Evolutionary conservation across 2,113 vertebrate species (phyloP).

Genomic region (Hemibagrus wyckioides): DNA sequence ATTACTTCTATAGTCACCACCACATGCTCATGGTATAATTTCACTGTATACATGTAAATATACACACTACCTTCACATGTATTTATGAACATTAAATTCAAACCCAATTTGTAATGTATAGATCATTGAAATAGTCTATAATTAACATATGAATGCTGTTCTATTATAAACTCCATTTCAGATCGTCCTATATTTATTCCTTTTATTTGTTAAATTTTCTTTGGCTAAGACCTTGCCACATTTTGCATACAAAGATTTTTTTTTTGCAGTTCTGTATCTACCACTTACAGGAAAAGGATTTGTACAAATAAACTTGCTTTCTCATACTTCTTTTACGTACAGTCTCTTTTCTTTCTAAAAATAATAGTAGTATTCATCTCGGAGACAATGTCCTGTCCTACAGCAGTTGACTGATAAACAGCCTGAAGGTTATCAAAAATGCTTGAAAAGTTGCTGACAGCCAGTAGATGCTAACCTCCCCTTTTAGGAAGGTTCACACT

Average conservation of each 20-base stretch:
- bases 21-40: background rate
- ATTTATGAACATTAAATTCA: slow-evolving; percentile 7
- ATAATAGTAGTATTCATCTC: background rate
- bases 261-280: background rate
- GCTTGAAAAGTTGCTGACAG: slow-evolving; percentile 11
- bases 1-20: background rate
- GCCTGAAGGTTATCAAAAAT: slow-evolving; percentile 11
- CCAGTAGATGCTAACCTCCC: background rate
- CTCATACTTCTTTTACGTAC: slow-evolving; percentile 1
- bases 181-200: background rate
- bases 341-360: background rate
- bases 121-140: background rate
- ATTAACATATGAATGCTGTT: background rate
- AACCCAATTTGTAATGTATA: background rate
- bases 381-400: background rate
- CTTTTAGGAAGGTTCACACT: background rate
- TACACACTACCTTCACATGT: slow-evolving; percentile 16
- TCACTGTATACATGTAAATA: slow-evolving; percentile 32
- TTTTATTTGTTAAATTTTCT: background rate
- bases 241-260: background rate
- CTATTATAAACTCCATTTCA: background rate
- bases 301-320: slow-evolving; percentile 22
- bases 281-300: background rate
- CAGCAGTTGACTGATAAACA: background rate
- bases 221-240: background rate